phyloP scores from a whole-genome alignment of 2,797 vertebrate genomes.

The Xiphorhynchus erythropygius region DNA sequence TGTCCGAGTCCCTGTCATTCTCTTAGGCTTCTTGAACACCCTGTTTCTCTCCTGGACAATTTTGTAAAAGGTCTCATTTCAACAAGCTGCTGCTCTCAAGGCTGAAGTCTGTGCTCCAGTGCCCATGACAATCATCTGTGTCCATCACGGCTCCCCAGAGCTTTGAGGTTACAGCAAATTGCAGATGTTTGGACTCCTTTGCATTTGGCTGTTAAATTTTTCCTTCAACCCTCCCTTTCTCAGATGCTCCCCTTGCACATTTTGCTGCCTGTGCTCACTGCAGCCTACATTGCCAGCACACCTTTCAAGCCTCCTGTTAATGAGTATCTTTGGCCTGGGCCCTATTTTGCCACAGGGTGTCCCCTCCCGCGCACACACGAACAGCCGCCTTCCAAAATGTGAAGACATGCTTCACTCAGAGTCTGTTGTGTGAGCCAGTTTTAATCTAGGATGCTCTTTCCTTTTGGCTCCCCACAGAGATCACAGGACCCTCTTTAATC shows the following conservation, averaged over 20 bases:
- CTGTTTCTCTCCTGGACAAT: background rate
- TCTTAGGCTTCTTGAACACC: background rate
- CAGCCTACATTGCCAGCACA: background rate
- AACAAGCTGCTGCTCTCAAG: background rate
- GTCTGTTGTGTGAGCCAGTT: background rate
- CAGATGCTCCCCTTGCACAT: background rate
- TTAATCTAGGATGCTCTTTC: conserved; percentile 12
- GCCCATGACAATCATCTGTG: background rate
- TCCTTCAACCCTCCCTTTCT: background rate
- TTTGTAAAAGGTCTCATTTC: background rate
- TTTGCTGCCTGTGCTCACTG: background rate
- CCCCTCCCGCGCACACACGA: background rate
- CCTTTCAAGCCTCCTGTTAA: background rate
- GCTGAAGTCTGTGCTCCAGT: background rate
- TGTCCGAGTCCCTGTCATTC: background rate
- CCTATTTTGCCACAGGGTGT: background rate
- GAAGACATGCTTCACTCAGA: background rate
- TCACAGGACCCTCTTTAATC: conserved; percentile 42
- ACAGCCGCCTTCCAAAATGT: background rate
- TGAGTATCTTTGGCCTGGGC: background rate
- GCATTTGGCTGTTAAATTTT: background rate
- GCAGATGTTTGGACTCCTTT: background rate
- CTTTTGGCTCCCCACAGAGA: background rate
- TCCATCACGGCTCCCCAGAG: background rate
- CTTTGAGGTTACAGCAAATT: background rate